These are phyloP conservation scores for Crotalus tigris DNA, from an alignment of 2,113 vertebrate genomes.

Conservation along the genomic window DNA sequence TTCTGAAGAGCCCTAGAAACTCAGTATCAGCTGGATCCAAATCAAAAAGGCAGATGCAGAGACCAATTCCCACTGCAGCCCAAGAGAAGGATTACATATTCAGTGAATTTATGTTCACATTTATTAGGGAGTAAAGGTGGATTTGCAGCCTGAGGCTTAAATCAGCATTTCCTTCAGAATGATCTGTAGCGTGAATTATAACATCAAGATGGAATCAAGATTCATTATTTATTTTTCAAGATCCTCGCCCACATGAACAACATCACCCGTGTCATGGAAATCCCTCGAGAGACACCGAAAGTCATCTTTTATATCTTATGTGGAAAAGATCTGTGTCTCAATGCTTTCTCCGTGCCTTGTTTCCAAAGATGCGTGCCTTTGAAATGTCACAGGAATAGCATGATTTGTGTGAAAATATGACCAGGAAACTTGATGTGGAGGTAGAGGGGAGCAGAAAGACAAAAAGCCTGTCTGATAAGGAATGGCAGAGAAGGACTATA, in stretches of 20 bases:
- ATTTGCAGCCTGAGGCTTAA: background rate
- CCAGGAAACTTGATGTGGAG: background rate
- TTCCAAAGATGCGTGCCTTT: background rate
- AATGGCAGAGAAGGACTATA: background rate
- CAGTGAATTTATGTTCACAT: conserved; percentile 22
- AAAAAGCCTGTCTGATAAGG: background rate
- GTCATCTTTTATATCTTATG: background rate
- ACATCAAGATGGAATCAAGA: background rate
- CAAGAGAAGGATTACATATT: background rate
- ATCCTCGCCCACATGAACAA: accelerated
- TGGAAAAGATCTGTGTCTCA: background rate
- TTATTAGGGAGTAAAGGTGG: background rate
- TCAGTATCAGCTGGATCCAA: background rate
- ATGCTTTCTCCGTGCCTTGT: background rate
- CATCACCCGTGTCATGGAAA: background rate
- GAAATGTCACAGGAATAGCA: background rate
- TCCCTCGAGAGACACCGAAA: accelerated
- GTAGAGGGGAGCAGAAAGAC: background rate
- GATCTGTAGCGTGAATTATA: background rate
- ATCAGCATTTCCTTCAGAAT: background rate
- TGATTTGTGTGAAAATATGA: background rate
- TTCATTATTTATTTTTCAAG: background rate
- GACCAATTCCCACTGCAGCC: background rate
- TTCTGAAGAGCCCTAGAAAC: background rate
- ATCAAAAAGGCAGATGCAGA: background rate